Base-by-base conservation (phyloP, 2,797 vertebrate genomes). In the Mareca penelope region DNA sequence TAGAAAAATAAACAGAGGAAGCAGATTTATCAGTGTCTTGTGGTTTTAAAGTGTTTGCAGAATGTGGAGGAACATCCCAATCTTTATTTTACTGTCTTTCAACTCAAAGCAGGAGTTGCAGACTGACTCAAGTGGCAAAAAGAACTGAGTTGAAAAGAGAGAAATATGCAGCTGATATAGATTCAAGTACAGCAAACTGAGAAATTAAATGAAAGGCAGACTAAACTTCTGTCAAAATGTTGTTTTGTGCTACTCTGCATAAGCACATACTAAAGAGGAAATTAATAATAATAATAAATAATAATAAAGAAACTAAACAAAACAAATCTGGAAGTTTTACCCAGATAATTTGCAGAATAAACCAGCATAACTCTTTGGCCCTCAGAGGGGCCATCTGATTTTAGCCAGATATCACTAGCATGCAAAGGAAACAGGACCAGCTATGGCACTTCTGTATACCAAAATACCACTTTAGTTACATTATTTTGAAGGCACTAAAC, bases 401-500 rank as follows among this genome's bases (percentile, higher is more conserved):
- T 85, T 90, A 97, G 93, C 85, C 87, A 97, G 95, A 94, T 96
- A 96, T 93, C 88, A 82, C 88, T 85, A 95, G 81, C 7, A 7
- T 80, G 85, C 81, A 97, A 82, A 67, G 87, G 82, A 96, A 69
- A 83, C 79, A 92, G 90, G 88, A 93, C 64, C 90, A 96, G 95
- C 89, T 85, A 96, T 31, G 35, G 90, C 56, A 90, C 48, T 95
- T 97, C 81, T 94, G 90, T 96, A 59, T 91, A 97, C 95, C 96
- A 95, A 97, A 96, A 97, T 93, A 96, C 77, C 52, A 91, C 88
- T 97, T 96, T 78, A 95, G 94, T 88, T 89, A 73, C 3, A 12
- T 91, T 96, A 96, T 92, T 83, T 93, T 23, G 68, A 89, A 96
- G 94, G 84, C 94, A 93, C 96, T 96, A 96, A 95, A 96, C 50